phyloP scores from a whole-genome alignment of 2,888 invertebrate genomes.

The Belgica antarctica region DNA sequence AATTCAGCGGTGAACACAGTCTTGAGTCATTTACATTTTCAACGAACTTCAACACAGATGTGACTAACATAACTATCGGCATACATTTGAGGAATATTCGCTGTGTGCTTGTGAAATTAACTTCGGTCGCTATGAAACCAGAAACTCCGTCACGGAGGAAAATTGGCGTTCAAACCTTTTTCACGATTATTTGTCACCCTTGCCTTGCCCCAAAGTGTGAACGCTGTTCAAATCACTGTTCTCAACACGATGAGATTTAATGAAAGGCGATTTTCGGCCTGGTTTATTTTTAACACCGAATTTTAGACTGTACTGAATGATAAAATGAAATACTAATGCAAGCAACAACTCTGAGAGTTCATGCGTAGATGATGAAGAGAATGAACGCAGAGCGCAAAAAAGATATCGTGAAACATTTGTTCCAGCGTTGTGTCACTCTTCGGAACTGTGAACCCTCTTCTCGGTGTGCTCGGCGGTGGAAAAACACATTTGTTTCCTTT shows the following conservation, averaged over 20 bases:
- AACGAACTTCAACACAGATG: neutral
- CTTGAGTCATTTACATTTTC: neutral
- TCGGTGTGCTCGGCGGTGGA: neutral
- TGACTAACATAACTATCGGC: neutral
- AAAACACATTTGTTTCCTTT: too few relatives aligned
- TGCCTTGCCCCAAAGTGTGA: too few relatives aligned
- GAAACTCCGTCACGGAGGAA: neutral
- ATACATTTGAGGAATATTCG: neutral
- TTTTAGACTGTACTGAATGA: neutral
- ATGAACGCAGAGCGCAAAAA: neutral
- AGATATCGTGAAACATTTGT: neutral
- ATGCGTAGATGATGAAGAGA: conserved; percentile 7
- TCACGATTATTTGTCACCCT: too few relatives aligned
- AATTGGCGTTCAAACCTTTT: neutral
- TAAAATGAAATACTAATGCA: neutral
- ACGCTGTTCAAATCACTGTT: neutral
- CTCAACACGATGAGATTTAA: neutral
- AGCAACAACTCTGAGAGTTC: neutral
- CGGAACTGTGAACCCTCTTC: neutral
- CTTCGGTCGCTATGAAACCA: conserved; percentile 8
- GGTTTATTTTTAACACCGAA: neutral
- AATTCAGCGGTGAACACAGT: neutral
- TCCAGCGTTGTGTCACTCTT: neutral
- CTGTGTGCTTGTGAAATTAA: neutral
- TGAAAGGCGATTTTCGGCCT: neutral